Base-by-base conservation (phyloP, 2,888 invertebrate species). In the Diarsia brunnea region DNA sequence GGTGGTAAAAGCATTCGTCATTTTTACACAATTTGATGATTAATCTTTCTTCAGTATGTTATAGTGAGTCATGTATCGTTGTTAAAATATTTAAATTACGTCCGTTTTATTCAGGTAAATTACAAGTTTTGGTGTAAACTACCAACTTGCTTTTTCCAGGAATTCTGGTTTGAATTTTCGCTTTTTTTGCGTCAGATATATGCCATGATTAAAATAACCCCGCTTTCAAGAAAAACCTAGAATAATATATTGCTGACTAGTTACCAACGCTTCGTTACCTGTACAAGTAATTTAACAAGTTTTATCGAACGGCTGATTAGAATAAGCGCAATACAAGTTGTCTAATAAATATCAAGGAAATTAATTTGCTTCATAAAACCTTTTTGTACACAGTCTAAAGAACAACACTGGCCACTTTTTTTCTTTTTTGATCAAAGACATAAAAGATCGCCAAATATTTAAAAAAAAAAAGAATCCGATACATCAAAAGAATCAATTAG, bases 401-500 rank as follows among this genome's bases (percentile, higher is more conserved):
- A 75, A 82, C 69, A 75, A 82, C 69, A 47, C 38, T 31, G 76
- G 55, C 55, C 31, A 55, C 11, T 49, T n/a, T 27, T 49, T 63
- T 38, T 53, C 55, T 61, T 38, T 55, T 61, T 67, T 73, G 31
- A 45, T 31, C 24, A 71, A 55, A 5, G 24, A 47, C 60, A 70
- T 68, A 45, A 73, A 73, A 61, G 61, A 71, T 71, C 69, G 70
- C 60, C 53, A 70, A 80, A 84, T 69, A 67, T 69, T 69, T 69
- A 47, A 76, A 88, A 87, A 47, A 76, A 88, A 87, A 85, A 81
- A 87, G 84, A 75, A 72, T 78, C 19, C 75, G 24, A 82, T 78
- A 89, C 84, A 88, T 88, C 89, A 88, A 89, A 88, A 74, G 81
- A 83, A 89, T 89, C 89, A 89, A 88, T 88, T 89, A 88, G 79